Conservation (phyloP, 2,113 vertebrate species). For the Tringa solitaria region DNA sequence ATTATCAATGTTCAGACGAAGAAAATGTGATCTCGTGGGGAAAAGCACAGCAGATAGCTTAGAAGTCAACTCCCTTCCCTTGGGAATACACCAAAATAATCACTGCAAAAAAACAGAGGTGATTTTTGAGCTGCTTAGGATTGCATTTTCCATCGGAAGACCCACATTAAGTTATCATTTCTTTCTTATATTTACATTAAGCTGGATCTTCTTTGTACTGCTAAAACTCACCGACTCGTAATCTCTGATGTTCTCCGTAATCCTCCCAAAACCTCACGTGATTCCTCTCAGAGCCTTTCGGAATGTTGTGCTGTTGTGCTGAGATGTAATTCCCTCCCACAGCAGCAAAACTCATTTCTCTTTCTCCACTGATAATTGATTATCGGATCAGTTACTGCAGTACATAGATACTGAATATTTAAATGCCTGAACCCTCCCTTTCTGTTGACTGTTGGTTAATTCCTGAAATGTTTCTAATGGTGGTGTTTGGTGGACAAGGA, state of each 20-base stretch:
- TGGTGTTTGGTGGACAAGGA: neutral
- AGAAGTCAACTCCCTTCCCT: slow-evolving; percentile 2
- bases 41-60: neutral
- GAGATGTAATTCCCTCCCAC: neutral
- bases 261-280: neutral
- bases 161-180: slow-evolving; percentile 10
- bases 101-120: neutral
- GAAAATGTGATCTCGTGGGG: neutral
- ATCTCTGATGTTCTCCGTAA: slow-evolving; percentile 4
- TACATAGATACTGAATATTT: neutral
- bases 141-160: slow-evolving; percentile 26
- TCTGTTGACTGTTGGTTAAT: neutral
- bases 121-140: slow-evolving; percentile 21
- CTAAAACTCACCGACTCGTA: neutral
- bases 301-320: neutral
- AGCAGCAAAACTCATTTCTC: neutral
- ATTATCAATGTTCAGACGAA: neutral
- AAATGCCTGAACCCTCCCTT: neutral
- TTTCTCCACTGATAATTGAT: neutral
- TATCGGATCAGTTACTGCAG: neutral
- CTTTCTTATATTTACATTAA: neutral
- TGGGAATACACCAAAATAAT: slow-evolving; percentile 8
- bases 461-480: accelerated
- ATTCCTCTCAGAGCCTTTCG: neutral
- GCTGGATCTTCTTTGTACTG: slow-evolving; percentile 38